Evolutionary conservation across 2,113 vertebrate genomes (phyloP).

Genomic region (Phalacrocorax brasilianus): DNA sequence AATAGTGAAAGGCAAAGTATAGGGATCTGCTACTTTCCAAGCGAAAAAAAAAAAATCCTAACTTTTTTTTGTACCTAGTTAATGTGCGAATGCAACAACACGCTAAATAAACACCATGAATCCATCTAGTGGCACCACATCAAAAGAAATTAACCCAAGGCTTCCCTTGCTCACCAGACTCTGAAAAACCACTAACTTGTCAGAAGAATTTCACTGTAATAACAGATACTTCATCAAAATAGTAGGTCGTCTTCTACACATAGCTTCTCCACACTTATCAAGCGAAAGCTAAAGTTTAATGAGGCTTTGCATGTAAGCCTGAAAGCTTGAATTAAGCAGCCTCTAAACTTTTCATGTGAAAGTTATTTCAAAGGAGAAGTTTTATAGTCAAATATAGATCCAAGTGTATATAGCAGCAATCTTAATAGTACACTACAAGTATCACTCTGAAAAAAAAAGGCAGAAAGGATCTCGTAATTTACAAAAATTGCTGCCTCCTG

Average conservation of each 20-base stretch:
- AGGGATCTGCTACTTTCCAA: background rate
- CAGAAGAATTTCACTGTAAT: background rate
- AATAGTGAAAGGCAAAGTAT: background rate
- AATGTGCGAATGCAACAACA: fast-evolving
- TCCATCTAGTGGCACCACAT: background rate
- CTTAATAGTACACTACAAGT: background rate
- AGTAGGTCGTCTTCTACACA: background rate
- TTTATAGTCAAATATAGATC: background rate
- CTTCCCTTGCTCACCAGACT: background rate
- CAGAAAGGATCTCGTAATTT: background rate
- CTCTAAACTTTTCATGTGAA: background rate
- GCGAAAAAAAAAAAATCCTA: background rate
- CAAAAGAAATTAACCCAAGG: background rate
- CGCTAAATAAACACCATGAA: background rate
- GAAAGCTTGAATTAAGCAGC: background rate
- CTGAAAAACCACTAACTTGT: background rate
- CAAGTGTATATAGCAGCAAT: background rate
- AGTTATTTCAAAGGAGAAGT: background rate
- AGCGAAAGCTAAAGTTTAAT: background rate
- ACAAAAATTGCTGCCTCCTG: background rate
- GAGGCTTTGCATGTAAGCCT: background rate
- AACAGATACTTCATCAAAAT: background rate
- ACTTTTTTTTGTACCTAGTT: background rate
- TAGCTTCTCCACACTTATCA: background rate
- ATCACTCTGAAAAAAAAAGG: too few species aligned